phyloP scores from a whole-genome alignment of 53 echinoderm and acorn worm genomes.

The Patiria pectinifera region DNA sequence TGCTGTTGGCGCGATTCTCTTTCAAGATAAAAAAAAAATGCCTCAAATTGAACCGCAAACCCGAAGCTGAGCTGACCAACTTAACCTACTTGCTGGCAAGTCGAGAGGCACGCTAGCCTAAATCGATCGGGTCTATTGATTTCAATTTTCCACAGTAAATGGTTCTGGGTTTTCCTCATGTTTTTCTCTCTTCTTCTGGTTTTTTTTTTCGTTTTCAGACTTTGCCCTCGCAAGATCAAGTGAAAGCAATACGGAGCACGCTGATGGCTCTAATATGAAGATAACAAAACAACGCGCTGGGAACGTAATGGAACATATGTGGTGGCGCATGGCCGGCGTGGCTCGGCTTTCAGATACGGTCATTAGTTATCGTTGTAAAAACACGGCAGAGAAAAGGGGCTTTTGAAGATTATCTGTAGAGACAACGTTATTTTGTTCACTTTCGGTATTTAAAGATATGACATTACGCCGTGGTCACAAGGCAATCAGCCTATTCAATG shows the following conservation, averaged over 20 bases:
- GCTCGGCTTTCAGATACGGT: background rate
- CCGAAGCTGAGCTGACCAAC: background rate
- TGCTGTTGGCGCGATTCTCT: background rate
- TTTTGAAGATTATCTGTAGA: no score
- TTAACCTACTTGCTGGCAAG: conserved; percentile 51
- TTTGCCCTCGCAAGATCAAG: conserved; percentile 26
- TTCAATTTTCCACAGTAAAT: conserved; percentile 41
- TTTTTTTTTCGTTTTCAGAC: conserved; percentile 12
- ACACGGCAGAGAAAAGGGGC: background rate
- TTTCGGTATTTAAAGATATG: no score
- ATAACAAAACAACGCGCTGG: conserved; percentile 19
- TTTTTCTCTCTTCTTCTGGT: background rate
- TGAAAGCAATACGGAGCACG: conserved; percentile 20
- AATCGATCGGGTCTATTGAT: conserved; percentile 40
- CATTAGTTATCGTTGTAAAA: background rate
- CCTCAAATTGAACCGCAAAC: background rate
- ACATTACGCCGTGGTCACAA: no score
- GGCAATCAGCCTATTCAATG: no score
- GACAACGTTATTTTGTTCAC: no score
- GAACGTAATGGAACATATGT: background rate
- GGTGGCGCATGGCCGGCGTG: background rate
- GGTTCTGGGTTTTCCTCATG: background rate
- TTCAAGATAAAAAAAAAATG: background rate
- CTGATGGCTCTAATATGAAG: background rate
- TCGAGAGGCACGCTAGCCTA: conserved; percentile 30